Evolutionary conservation across 2,888 invertebrate genomes (phyloP), one percentile per base, ranked within the genome.

Genomic region (Philereme vetulata): DNA sequence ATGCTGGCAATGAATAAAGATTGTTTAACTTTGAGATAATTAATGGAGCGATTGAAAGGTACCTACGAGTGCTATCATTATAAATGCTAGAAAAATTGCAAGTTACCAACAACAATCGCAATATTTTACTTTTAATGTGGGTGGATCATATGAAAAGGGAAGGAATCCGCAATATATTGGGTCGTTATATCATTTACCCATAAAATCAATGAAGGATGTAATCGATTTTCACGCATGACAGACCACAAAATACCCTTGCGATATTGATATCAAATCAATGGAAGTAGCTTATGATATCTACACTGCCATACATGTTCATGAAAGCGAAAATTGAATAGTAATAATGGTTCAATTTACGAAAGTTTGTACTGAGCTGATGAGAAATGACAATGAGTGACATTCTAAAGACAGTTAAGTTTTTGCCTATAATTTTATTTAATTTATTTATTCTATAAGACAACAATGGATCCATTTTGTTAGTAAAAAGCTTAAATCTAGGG

Each of bases 221-320:
- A 82, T 79, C 64, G 70, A 80, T 82, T 83, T 83, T 81, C 75
- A 81, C 71, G 82, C 80, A 66, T 80, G 76, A 78, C 70, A 62
- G 66, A 65, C 49, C 65, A 69, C 68, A 67, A 69, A 66, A 68
- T 68, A 56, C 60, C 66, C 57, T 62, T 65, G 62, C 55, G 60
- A 48, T 60, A 58, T 56, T 56, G 51, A 54, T 52, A 62, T 62
- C 52, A 49, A 50, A 66, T 60, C 64, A 58, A 60, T 56, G 52
- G 44, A 53, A 44, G 36, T 57, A 58, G 40, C 42, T 55, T 34
- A 38, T 35, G 47, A 62, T 42, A 36, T 36, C 34, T 10, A 38
- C 51, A 4, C 10, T 44, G 7, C 5, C 5, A 21, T 21, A 21
- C 21, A 3, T 21, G 56, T 58, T 52, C 56, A 11, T n/a, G 50